These are phyloP conservation scores for Ficedula albicollis DNA, from an alignment of 2,797 vertebrate genomes.

Conservation along the genomic window DNA sequence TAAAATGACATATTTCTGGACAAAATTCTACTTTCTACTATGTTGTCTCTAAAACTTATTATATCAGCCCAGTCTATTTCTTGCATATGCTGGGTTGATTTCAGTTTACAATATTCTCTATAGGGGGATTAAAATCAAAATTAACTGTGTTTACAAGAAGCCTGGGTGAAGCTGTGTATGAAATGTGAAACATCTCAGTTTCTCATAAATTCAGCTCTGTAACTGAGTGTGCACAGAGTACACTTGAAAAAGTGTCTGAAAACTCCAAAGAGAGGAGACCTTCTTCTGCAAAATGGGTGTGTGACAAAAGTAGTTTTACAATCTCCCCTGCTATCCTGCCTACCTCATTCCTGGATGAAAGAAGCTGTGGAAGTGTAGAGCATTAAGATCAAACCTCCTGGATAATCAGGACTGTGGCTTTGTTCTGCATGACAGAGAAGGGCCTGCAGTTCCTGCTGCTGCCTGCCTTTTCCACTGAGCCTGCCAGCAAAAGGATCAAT, in stretches of 20 bases:
- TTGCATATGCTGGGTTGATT: background rate
- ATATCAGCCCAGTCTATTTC: background rate
- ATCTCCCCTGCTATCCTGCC: background rate
- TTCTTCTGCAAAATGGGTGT: background rate
- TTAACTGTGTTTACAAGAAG: background rate
- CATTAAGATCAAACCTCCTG: slow-evolving; percentile 35
- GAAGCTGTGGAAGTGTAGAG: background rate
- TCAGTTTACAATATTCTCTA: background rate
- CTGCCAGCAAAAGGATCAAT: slow-evolving; percentile 32
- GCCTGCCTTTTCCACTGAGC: background rate
- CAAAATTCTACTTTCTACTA: background rate
- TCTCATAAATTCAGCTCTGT: background rate
- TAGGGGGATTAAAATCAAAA: slow-evolving; percentile 8
- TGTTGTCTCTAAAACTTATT: background rate
- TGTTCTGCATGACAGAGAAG: slow-evolving; percentile 13
- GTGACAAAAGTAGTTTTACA: background rate
- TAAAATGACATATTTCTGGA: background rate
- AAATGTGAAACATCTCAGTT: background rate
- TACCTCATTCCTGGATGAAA: slow-evolving; percentile 12
- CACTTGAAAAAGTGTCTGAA: background rate
- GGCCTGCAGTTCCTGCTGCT: background rate
- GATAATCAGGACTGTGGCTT: slow-evolving; percentile 38
- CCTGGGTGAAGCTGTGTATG: background rate
- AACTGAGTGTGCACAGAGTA: background rate
- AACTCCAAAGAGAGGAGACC: background rate